A percentile compares a stretch with the other conserved stretches of the same genome.
Conservation (phyloP, 2,888 invertebrate species). For the Ephialtes manifestator region DNA sequence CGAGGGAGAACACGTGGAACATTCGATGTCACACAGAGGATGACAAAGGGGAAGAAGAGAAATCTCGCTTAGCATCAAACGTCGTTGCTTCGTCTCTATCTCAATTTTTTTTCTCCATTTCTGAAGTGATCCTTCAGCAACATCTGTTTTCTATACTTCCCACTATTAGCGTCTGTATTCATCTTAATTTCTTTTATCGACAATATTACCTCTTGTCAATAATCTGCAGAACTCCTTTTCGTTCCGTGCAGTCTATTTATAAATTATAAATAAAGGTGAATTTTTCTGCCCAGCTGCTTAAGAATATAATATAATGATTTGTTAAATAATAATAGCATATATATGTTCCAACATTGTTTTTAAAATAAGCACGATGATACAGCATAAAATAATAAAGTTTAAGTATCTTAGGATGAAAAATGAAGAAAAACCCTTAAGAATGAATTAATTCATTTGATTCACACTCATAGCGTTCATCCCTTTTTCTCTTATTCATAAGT, state of each 20-base stretch:
- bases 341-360: no score
- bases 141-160: conserved; percentile 43
- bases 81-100: conserved; percentile 41
- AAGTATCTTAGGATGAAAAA: not conserved
- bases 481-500: not conserved
- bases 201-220: not conserved
- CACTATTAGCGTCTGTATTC: conserved; percentile 7
- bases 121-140: conserved; percentile 41
- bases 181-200: not conserved
- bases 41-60: conserved; percentile 57
- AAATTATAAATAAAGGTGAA: not conserved
- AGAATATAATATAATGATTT: no score
- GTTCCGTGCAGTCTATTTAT: no score
- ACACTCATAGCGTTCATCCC: not conserved
- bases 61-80: conserved; percentile 63
- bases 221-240: not conserved
- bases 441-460: not conserved
- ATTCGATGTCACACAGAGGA: conserved; percentile 67
- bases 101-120: conserved; percentile 33
- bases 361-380: no score
- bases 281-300: no score
- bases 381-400: no score
- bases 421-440: not conserved
- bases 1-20: conserved; percentile 59
- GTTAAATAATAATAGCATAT: no score